Percentiles rank a stretch among this genome's conserved stretches.
These are phyloP conservation scores for Macrosiphum euphorbiae DNA, from an alignment of 2,888 invertebrate species.

Conservation along the genomic window DNA sequence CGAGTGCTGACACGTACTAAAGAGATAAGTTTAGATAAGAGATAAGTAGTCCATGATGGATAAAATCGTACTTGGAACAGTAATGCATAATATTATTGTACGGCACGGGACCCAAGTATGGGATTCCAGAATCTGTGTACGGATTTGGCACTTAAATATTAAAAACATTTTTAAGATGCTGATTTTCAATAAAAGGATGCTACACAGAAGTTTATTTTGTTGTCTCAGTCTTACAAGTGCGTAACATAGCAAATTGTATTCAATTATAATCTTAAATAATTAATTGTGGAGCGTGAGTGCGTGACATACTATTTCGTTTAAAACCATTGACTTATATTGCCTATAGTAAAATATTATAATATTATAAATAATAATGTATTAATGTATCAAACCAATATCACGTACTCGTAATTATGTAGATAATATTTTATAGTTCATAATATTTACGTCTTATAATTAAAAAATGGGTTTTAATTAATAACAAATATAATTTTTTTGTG, in stretches of 20 bases:
- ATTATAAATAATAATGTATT: background rate
- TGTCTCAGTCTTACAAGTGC: too few relatives aligned
- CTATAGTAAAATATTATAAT: background rate
- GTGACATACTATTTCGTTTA: background rate
- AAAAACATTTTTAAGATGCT: too few relatives aligned
- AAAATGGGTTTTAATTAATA: background rate
- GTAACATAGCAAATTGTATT: too few relatives aligned
- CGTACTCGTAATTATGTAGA: background rate
- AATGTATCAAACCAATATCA: background rate
- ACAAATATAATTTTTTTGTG: background rate
- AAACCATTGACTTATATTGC: background rate
- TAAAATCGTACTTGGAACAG: background rate
- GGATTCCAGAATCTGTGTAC: too few relatives aligned
- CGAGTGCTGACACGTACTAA: background rate
- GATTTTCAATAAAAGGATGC: too few relatives aligned
- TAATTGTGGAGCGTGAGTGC: background rate
- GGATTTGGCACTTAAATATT: too few relatives aligned
- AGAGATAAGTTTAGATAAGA: background rate
- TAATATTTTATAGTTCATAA: background rate
- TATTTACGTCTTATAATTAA: background rate
- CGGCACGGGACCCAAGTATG: too few relatives aligned
- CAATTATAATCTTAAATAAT: background rate
- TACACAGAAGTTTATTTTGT: too few relatives aligned
- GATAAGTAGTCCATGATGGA: background rate
- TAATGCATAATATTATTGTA: background rate